Evolutionary conservation across 2,113 vertebrate species (phyloP).

Genomic region (Plectropomus leopardus): DNA sequence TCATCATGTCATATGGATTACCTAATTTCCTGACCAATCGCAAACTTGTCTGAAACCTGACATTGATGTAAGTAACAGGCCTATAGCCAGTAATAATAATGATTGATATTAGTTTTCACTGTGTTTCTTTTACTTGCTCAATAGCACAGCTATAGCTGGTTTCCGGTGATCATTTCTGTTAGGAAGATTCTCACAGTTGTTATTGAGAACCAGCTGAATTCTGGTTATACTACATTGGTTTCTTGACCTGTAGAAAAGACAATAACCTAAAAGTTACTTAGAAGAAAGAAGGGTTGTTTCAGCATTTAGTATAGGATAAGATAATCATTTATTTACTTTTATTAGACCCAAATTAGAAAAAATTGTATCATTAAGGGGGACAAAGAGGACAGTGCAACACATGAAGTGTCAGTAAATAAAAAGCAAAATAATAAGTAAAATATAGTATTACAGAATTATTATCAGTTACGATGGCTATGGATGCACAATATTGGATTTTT

Average conservation of each 20-base stretch:
- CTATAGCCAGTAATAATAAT: neutral
- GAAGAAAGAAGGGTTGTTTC: neutral
- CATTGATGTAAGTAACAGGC: slow-evolving; percentile 28
- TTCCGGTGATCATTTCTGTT: neutral
- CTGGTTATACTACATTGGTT: neutral
- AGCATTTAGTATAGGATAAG: neutral
- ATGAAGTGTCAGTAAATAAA: too few relatives aligned
- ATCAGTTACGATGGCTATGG: too few relatives aligned
- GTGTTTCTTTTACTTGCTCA: neutral
- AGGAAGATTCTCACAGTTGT: too few relatives aligned
- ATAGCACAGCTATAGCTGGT: neutral
- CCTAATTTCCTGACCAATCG: neutral
- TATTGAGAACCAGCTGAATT: neutral
- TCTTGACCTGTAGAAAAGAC: neutral
- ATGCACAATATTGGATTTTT: too few relatives aligned
- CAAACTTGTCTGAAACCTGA: slow-evolving; percentile 10
- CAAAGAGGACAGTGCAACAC: too few relatives aligned
- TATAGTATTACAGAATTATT: too few relatives aligned
- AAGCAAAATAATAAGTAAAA: too few relatives aligned
- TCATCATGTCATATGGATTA: slow-evolving; percentile 9
- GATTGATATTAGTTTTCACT: neutral
- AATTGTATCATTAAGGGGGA: too few relatives aligned
- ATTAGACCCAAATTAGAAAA: too few relatives aligned
- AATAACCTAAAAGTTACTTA: neutral
- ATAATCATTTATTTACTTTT: too few relatives aligned